These are phyloP conservation scores for Geophilus truncorum DNA, from an alignment of 2,888 invertebrate species.

Conservation along the genomic window DNA sequence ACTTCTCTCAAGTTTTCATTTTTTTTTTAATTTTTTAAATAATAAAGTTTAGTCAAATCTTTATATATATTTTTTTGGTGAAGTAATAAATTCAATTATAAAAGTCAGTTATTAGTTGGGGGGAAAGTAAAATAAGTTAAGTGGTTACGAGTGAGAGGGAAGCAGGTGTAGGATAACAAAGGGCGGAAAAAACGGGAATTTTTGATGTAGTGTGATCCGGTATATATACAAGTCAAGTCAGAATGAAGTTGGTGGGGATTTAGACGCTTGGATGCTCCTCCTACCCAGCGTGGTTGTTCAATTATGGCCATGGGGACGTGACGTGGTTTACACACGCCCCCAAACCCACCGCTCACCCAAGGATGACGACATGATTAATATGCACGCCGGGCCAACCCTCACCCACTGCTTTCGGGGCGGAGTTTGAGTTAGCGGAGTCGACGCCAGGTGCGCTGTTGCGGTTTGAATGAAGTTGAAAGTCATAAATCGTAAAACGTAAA, in stretches of 20 bases:
- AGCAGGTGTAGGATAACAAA: background rate
- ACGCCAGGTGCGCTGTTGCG: background rate
- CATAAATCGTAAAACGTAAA: no score
- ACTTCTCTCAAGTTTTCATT: no score
- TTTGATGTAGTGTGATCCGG: background rate
- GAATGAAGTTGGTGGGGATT: background rate
- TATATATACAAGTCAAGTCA: background rate
- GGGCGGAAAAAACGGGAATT: no score
- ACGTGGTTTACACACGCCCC: constrained; percentile 3
- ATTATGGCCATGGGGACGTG: background rate
- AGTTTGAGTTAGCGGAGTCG: background rate
- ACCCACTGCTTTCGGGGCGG: background rate
- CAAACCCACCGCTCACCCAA: background rate
- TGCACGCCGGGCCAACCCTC: background rate
- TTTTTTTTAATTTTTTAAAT: no score
- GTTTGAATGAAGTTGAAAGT: background rate
- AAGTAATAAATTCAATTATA: no score
- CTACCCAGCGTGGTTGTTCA: background rate
- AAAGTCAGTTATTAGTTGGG: no score
- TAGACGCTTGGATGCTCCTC: background rate
- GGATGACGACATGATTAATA: constrained; percentile 8
- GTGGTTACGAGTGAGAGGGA: background rate
- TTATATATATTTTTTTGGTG: no score
- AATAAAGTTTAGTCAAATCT: no score
- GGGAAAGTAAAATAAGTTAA: background rate